Base-by-base conservation (phyloP, 2,888 invertebrate genomes). In the Slavum lentiscoides region DNA sequence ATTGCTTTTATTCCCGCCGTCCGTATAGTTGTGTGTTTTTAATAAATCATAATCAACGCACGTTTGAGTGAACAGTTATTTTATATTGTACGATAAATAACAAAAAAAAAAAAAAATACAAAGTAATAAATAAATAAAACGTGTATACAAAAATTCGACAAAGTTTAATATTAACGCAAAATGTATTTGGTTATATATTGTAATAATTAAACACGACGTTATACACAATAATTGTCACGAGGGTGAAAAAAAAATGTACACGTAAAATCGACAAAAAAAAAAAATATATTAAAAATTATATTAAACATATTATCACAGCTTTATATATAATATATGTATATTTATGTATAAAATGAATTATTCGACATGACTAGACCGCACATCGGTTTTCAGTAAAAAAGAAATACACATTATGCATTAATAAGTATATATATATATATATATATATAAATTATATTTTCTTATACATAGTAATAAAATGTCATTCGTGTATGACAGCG, bases 281-380 rank as follows among this genome's bases (percentile, higher is more conserved):
- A 30, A 30, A 30, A 30, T 2, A 30, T 2, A 70, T 80, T 58
- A 72, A 66, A 72, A 80, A 64, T 80, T 55, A 80, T 72, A 72
- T 80, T 80, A 80, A 80, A 72, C 30, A 70, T 80, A 80, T 80
- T 80, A 80, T 80, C 80, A 80, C 80, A 80, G 80, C 37, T 80
- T 61, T 72, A 70, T 72, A 72, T 69, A 77, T 80, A 80, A 58
- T 64, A 72, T 11, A 62, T 55, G 62, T 70, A 69, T 70, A 62
- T 37, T 53, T 64, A 30, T 70, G 39, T 68, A 70, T 43, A 53
- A 62, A 69, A 77, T 77, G 69, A 64, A 77, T 53, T 80, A 43
- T 80, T 58, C 43, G 66, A 80, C 70, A 72, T 80, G 80, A 80
- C 80, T 80, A 80, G 80, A 80, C 72, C 70, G 53, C 30, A 30